Evolutionary conservation across 2,113 vertebrate species (phyloP), one percentile per base, ranked within the genome.

Genomic region (Lepisosteus oculatus): DNA sequence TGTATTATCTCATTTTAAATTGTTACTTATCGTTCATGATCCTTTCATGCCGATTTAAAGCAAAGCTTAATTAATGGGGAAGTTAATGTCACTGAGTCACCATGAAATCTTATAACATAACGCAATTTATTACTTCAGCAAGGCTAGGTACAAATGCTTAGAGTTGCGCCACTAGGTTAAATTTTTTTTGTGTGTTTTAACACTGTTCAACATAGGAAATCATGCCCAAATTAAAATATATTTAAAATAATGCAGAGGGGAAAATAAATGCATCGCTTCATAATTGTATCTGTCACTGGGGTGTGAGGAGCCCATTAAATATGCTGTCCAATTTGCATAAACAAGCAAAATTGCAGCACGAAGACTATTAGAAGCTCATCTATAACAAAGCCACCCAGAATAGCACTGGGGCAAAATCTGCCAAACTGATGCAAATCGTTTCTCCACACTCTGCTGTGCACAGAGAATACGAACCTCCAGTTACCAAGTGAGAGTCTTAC

Each of bases 251-350:
- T 3, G 44, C 64, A 47, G 43, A n/a, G 42, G 45, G 64, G 64
- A 8, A 66, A 44, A 66, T 66, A 43, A 66, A 66, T 45, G 64
- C 45, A 66, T 45, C 64, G 45, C 64, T 43, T 66, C 64, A 45
- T 66, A 66, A 66, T 66, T 66, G 64, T 66, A 66, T 43, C 45
- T 66, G 64, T 66, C 64, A 66, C n/a, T 47, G 64, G 45, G 64
- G 14, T 43, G 64, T 43, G 6, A 44, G 42, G 64, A 65, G 64
- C 64, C 64, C 64, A 66, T 66, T 66, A 66, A 66, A 5, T 41
- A 14, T 14, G 64, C 64, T 3, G 64, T 44, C 8, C 2, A 8
- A 66, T 47, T n/a, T 14, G 43, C 43, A 44, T 6, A n/a, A 43
- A 43, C 43, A n/a, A 66, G 15, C 64, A 14, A 66, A 6, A 47